A percentile compares a stretch with the other conserved stretches of the same genome.
Conservation (phyloP, 2,797 vertebrate genomes). For the Ctenopoma multispine region DNA sequence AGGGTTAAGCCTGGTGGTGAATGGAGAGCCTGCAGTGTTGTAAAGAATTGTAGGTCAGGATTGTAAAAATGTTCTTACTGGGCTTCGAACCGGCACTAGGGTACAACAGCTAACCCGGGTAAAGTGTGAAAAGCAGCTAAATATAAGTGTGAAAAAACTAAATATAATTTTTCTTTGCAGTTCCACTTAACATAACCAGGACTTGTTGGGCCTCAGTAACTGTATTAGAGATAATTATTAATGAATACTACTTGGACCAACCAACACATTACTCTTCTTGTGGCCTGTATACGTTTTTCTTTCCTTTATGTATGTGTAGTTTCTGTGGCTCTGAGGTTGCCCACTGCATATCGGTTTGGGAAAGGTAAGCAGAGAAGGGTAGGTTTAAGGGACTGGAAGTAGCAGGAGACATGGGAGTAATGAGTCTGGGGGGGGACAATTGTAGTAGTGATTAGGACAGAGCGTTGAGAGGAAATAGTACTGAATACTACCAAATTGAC, state of each 20-base stretch:
- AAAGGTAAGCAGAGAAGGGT: conserved; percentile 69
- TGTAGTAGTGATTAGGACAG: conserved; percentile 72
- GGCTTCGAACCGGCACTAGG: too few relatives aligned
- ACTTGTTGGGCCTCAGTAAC: neutral
- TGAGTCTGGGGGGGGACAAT: conserved; percentile 60
- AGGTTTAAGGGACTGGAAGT: conserved; percentile 53
- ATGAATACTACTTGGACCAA: neutral
- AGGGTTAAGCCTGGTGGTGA: conserved; percentile 19
- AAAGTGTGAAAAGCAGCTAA: too few relatives aligned
- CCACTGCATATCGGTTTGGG: conserved; percentile 90
- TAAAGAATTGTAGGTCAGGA: neutral
- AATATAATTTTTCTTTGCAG: neutral
- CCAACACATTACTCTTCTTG: conserved; percentile 10
- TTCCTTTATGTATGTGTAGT: conserved; percentile 46
- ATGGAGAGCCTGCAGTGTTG: conserved; percentile 24
- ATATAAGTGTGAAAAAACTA: too few relatives aligned
- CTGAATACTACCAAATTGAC: conserved; percentile 90
- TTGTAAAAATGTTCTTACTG: conserved; percentile 2
- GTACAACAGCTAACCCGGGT: conserved; percentile 16
- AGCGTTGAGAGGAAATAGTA: conserved; percentile 74
- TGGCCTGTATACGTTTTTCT: conserved; percentile 24
- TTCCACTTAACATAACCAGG: conserved; percentile 1
- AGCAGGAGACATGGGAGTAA: conserved; percentile 54
- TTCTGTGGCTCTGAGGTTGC: conserved; percentile 90
- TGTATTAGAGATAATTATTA: neutral